Evolutionary conservation across 1,140 invertebrate genomes (phyloP).

Genomic region (Drosophila prosaltans): DNA sequence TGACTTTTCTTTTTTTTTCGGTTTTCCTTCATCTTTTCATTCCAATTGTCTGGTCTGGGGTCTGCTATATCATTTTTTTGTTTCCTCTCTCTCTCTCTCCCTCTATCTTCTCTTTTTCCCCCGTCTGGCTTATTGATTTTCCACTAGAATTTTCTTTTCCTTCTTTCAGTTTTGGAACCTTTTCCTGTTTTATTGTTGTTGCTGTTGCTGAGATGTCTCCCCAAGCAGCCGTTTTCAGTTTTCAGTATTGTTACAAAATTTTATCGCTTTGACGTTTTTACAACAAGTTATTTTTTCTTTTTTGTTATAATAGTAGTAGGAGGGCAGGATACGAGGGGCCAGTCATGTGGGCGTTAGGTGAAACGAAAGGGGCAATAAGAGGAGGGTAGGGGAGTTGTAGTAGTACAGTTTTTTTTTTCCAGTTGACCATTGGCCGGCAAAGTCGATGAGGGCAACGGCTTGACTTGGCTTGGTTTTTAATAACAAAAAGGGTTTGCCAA

Average conservation of each 20-base stretch:
- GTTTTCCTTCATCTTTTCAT: constrained; percentile 33
- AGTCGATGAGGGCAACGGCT: constrained; percentile 29
- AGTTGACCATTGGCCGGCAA: constrained; percentile 26
- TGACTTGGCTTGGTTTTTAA: constrained; percentile 13
- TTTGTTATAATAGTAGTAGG: constrained; percentile 1
- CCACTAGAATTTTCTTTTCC: constrained; percentile 53
- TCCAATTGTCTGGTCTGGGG: constrained; percentile 10
- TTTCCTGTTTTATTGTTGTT: constrained; percentile 61
- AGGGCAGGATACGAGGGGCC: not conserved
- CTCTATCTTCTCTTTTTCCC: constrained; percentile 43
- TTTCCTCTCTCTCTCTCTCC: constrained; percentile 10
- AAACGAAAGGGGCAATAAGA: not conserved
- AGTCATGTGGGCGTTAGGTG: not conserved
- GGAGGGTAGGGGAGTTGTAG: not conserved
- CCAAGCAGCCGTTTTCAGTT: constrained; percentile 57
- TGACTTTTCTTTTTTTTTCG: constrained; percentile 56
- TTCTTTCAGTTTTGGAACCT: constrained; percentile 57
- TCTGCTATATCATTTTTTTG: constrained; percentile 25
- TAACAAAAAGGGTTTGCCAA: constrained; percentile 47
- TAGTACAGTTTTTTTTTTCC: constrained; percentile 42
- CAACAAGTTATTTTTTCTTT: constrained; percentile 23
- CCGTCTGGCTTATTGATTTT: constrained; percentile 65
- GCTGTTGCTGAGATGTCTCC: constrained; percentile 29
- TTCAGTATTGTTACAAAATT: constrained; percentile 60
- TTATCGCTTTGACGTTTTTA: constrained; percentile 64